Base-by-base conservation (phyloP, 2,888 invertebrate species). In the Trachelus stipa region DNA sequence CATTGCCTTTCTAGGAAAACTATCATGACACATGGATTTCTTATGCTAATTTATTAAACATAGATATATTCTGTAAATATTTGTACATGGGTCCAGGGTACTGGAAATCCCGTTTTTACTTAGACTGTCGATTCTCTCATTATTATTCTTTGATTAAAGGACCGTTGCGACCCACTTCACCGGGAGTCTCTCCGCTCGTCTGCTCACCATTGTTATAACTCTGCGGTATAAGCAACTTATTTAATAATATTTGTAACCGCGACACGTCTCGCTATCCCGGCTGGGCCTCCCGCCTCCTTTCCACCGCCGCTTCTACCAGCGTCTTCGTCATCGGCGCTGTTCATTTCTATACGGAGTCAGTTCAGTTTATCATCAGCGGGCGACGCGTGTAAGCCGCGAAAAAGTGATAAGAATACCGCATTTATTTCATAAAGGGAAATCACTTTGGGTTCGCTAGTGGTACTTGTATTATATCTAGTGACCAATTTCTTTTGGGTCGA, bases 211-310 rank as follows among this genome's bases (percentile, higher is more conserved):
- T 75, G 74, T 78, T 37, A 33, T 73, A 33, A 35, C 30, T 73
- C 33, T 69, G 40, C 69, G 9, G 9, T 34, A 30, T 71, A 69
- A 71, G 77, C 74, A 73, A 80, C 82, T 83, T 85, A 83, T 86
- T 86, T 86, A 85, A 86, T 84, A 87, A 87, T 87, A 87, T 86
- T 87, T 87, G 86, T 87, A 87, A 85, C 85, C 85, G 77, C 84
- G 76, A 76, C 85, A 82, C 82, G 85, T 83, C 81, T 83, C 75
- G 75, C 37, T 40, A 56, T 68, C 69, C 34, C 33, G 56, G 30
- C 68, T 34, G 69, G 71, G 75, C 74, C 77, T 78, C 79, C 77
- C 74, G 75, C 34, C 69, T 68, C 81, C 73, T 40, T 71, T 34
- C 40, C 71, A 56, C 35, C 34, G 71, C 3, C 71, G 71, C 34